Conservation (phyloP, 2,888 invertebrate species). For the Xestia rhomboidea region DNA sequence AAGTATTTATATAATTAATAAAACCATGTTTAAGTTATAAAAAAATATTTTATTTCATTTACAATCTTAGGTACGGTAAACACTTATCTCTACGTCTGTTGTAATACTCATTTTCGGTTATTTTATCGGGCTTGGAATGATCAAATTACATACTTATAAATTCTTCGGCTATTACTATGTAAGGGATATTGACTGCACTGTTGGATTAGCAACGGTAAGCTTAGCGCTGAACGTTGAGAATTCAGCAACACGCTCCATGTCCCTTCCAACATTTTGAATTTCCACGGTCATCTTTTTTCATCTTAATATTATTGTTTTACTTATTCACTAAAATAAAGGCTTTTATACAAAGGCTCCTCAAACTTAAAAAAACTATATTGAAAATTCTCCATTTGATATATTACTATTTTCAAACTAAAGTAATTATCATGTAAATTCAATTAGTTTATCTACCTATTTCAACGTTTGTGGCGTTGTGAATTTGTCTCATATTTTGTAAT, state of each 20-base stretch:
- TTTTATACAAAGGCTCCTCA: constrained; percentile 42
- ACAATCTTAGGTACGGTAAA: constrained; percentile 76
- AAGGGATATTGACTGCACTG: background rate
- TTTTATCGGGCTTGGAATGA: constrained; percentile 31
- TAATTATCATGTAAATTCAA: constrained; percentile 35
- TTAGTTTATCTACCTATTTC: constrained; percentile 27
- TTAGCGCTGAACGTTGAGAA: background rate
- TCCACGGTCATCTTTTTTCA: background rate
- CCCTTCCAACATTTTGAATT: background rate
- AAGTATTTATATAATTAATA: constrained; percentile 31
- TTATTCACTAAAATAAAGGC: constrained; percentile 41
- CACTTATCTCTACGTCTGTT: constrained; percentile 57
- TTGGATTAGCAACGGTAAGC: background rate
- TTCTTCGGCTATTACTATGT: background rate
- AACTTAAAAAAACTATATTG: constrained; percentile 32
- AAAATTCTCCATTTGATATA: constrained; percentile 32
- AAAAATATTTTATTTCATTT: constrained; percentile 68
- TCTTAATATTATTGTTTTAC: constrained; percentile 22
- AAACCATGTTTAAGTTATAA: constrained; percentile 39
- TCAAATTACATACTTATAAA: constrained; percentile 34
- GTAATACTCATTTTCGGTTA: constrained; percentile 63
- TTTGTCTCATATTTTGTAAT: constrained; percentile 42
- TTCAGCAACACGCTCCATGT: background rate
- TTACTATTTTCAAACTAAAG: constrained; percentile 29
- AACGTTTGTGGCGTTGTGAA: constrained; percentile 32